Evolutionary conservation across 2,797 vertebrate species (phyloP), one percentile per base, ranked within the genome.

Genomic region (Sebastes trivittatus): DNA sequence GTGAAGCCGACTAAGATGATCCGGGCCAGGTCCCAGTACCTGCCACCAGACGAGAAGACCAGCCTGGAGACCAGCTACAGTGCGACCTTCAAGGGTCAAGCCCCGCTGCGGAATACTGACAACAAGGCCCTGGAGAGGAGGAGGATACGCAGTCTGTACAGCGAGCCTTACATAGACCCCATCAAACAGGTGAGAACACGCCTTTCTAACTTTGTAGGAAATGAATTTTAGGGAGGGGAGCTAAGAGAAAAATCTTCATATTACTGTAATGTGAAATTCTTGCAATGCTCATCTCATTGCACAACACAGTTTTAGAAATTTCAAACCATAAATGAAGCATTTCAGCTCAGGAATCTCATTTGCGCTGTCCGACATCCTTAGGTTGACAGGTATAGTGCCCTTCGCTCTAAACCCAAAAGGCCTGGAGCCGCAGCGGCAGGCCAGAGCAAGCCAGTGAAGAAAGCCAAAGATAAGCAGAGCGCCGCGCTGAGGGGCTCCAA

Each of bases 61-160:
- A 92, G 59, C 73, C 96, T 96, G 1, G 97, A 99, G 90, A 99
- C 98, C 87, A 99, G 98, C 94, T 99, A 99, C 94, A 99, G 95
- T 0, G 94, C 97, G 84, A 97, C 97, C 20, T 99, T 96, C 94
- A 98, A 95, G 92, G 97, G 95, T 30, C 95, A 96, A 80, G 96
- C 84, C 38, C 97, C 96, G 6, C 95, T 94, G 62, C 92, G 82
- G 85, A 67, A 95, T 2, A 86, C 95, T 0, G 95, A 98, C 83
- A 98, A 97, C 94, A 99, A 97, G 92, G 93, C 94, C 74, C 81
- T 92, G 58, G 98, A 99, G 1, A 96, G 97, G 86, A 95, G 98
- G 87, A 97, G 98, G 95, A 97, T 99, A 97, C 98, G 98, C 83
- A 98, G 97, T 77, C 96, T 99, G 86, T 99, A 99, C 94, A 97